A percentile compares a stretch with the other conserved stretches of the same genome.
phyloP scores from a whole-genome alignment of 2,113 vertebrate genomes.

The Hystrix brachyura region DNA sequence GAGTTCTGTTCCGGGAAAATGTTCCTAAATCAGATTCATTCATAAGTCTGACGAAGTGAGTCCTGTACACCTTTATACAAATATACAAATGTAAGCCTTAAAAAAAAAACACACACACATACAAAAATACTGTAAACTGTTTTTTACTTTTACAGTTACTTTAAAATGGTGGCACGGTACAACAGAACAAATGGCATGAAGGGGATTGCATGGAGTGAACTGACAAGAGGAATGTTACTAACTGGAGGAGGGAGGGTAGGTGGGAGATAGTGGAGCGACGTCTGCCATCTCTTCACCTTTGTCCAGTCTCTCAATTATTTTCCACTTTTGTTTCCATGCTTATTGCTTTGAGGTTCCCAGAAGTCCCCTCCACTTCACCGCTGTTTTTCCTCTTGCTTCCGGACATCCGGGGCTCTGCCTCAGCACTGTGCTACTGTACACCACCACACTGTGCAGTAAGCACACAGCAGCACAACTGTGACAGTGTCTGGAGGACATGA shows the following conservation, averaged over 20 bases:
- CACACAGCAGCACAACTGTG: neutral
- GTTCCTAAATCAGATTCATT: no score
- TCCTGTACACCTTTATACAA: neutral
- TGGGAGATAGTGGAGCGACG: neutral
- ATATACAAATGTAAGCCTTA: neutral
- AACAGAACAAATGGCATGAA: neutral
- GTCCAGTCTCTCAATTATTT: neutral
- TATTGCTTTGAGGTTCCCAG: neutral
- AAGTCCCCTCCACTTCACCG: neutral
- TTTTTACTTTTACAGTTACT: neutral
- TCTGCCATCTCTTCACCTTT: neutral
- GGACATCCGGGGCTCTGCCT: neutral
- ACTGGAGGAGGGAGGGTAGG: neutral
- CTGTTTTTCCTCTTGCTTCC: neutral
- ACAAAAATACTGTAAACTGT: neutral
- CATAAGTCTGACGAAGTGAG: no score
- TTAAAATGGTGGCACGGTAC: neutral
- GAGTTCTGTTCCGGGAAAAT: no score
- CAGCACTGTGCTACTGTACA: neutral
- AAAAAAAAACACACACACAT: neutral
- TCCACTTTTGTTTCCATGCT: neutral
- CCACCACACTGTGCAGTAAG: neutral
- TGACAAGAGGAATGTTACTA: neutral
- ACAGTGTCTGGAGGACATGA: neutral
- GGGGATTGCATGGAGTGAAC: no score